Percentiles rank a stretch among this genome's conserved stretches.
phyloP scores from a whole-genome alignment of 2,888 invertebrate genomes.

The Agriopis aurantiaria region DNA sequence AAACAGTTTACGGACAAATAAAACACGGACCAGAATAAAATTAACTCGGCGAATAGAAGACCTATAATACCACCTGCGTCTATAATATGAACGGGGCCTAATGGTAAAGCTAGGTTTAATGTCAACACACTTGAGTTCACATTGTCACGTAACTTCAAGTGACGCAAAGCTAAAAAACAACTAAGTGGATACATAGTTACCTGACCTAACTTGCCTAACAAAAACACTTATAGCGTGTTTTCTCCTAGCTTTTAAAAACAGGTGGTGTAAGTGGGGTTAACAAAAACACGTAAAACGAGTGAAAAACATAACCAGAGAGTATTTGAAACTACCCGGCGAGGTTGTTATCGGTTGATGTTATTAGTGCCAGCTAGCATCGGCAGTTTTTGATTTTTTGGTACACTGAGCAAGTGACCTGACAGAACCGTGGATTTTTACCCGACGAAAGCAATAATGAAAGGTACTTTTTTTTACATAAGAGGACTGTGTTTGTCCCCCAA shows the following conservation, averaged over 20 bases:
- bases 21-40: too few species aligned
- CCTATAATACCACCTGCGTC: too few species aligned
- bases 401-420: not conserved
- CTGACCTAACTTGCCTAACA: not conserved
- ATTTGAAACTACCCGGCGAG: not conserved
- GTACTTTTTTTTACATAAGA: too few species aligned
- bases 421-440: too few species aligned
- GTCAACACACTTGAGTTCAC: too few species aligned
- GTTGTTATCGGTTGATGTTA: constrained; percentile 1
- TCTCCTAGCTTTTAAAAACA: not conserved
- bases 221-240: constrained; percentile 1
- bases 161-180: not conserved
- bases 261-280: not conserved
- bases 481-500: too few species aligned
- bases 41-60: too few species aligned
- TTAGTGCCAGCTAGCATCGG: not conserved
- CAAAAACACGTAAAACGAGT: constrained; percentile 1
- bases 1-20: too few species aligned
- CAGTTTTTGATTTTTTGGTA: not conserved
- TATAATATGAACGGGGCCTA: too few species aligned
- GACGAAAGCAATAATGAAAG: too few species aligned
- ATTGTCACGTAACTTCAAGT: not conserved
- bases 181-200: not conserved
- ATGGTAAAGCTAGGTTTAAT: not conserved
- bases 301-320: not conserved